Base-by-base conservation (phyloP, 1,140 invertebrate genomes). In the Subanguina moxae region DNA sequence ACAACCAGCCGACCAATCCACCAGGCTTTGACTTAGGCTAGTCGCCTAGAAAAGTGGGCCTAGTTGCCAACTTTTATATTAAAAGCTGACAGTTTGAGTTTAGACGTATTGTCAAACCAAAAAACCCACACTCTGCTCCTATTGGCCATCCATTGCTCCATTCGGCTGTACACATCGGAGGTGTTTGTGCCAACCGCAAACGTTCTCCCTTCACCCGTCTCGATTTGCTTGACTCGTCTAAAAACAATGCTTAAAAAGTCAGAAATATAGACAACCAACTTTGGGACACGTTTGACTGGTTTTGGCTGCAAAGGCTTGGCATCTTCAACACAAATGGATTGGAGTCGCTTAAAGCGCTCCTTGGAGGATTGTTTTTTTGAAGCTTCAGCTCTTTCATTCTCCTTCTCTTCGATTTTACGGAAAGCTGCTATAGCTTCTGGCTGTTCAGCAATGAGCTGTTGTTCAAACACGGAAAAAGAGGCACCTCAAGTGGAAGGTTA, bases 171-270 rank as follows among this genome's bases (percentile, higher is more conserved):
- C 17, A 72, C 23, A 28, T 48, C 69, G 15, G 5, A 23, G n/a
- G 61, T n/a, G 19, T 32, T 27, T 11, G 3, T 23, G n/a, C 38
- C n/a, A 3, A 21, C n/a, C n/a, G 56, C 61, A 45, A 62, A 71
- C 13, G 27, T 27, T 65, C 66, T 65, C 28, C 70, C 68, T 8
- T 62, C 9, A 11, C 27, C n/a, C 3, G 61, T 67, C 38, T 70
- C 65, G 27, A 70, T 66, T 45, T 70, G 68, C 19, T 70, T 48
- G 11, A 70, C 68, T 13, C 23, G 21, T 27, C 56, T 66, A 15
- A 69, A 21, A 52, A 25, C 8, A 3, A 19, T 5, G 8, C 17
- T 21, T 25, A 52, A 15, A 52, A 19, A 52, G 17, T 5, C 1
- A 52, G 17, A 52, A 7, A 7, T 8, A 52, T 21, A 25, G 15